These are phyloP conservation scores for Pyrgilauda ruficollis DNA, from an alignment of 2,113 vertebrate species.

Conservation along the genomic window DNA sequence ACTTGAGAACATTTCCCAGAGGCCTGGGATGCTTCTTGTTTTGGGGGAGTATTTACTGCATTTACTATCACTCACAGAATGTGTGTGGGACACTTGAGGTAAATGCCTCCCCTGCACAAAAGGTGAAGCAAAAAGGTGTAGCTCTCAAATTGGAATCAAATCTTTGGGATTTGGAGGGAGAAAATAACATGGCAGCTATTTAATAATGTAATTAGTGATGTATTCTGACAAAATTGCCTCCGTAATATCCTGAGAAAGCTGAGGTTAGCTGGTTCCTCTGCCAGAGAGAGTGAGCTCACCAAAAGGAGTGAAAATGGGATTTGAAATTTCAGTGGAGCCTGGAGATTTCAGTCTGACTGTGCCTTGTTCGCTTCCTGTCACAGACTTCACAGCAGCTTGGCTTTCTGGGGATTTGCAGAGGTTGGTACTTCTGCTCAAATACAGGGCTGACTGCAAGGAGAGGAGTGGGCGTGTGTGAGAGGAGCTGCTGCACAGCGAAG, in stretches of 20 bases:
- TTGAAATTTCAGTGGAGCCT: background rate
- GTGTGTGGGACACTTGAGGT: background rate
- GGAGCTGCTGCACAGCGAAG: background rate
- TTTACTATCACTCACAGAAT: background rate
- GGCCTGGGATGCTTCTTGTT: background rate
- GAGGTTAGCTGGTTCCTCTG: background rate
- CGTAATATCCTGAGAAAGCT: background rate
- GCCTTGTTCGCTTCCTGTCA: background rate
- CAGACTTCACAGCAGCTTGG: background rate
- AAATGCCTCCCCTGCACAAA: background rate
- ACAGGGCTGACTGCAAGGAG: background rate
- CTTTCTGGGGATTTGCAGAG: slow-evolving; percentile 2
- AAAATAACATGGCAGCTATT: background rate
- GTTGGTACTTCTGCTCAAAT: background rate
- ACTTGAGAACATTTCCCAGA: background rate
- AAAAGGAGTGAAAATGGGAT: background rate
- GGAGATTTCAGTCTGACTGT: background rate
- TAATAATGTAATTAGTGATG: background rate
- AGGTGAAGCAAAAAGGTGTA: background rate
- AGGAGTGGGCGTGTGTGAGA: background rate
- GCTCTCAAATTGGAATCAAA: background rate
- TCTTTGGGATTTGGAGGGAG: background rate
- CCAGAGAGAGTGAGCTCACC: background rate
- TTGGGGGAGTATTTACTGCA: background rate
- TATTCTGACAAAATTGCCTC: background rate